These are phyloP conservation scores for Aphidius ervi DNA, from an alignment of 1,140 invertebrate species.

Conservation along the genomic window DNA sequence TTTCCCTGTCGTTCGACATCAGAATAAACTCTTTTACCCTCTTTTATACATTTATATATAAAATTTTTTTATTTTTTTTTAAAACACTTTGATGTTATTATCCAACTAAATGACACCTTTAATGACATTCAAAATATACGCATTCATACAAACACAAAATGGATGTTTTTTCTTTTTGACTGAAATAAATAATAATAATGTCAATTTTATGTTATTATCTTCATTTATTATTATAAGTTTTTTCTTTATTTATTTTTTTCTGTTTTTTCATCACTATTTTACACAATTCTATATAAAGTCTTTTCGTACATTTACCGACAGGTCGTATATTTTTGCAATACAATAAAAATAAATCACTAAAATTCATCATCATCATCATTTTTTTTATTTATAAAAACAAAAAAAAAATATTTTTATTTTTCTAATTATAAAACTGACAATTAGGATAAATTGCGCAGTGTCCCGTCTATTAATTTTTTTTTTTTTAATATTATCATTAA, in stretches of 20 bases:
- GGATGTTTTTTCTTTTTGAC: too few species aligned
- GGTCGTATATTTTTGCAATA: too few species aligned
- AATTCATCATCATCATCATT: not conserved
- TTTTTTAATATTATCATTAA: constrained; percentile 27
- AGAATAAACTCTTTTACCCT: not conserved
- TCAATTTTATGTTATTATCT: too few species aligned
- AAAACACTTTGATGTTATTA: not conserved
- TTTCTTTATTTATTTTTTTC: not conserved
- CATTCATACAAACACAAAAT: too few species aligned
- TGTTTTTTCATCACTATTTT: not conserved
- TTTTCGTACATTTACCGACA: too few species aligned
- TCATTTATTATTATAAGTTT: too few species aligned
- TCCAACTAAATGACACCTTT: not conserved
- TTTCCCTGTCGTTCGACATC: constrained; percentile 11
- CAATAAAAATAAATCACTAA: not conserved
- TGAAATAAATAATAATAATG: too few species aligned
- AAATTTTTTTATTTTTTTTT: constrained; percentile 4
- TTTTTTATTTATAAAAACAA: constrained; percentile 13
- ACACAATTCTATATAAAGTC: not conserved
- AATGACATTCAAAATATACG: too few species aligned
- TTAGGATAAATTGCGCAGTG: constrained; percentile 52
- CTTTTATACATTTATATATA: not conserved
- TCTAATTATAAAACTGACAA: constrained; percentile 46
- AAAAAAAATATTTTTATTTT: constrained; percentile 37
- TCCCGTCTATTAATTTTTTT: constrained; percentile 46